phyloP scores from a whole-genome alignment of 2,113 vertebrate genomes.

The Opisthocomus hoazin region DNA sequence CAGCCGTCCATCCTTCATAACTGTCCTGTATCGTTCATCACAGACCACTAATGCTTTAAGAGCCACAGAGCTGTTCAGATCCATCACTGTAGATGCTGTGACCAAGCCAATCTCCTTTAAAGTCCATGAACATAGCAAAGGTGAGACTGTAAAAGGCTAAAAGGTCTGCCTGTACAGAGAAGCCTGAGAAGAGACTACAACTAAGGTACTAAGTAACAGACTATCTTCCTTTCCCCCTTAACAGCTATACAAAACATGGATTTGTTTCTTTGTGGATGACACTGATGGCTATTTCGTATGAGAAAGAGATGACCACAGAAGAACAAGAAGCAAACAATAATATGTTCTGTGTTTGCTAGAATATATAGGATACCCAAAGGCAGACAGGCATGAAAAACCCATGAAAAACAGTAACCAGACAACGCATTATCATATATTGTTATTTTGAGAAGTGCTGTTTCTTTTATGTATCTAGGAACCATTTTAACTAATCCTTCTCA shows the following conservation, averaged over 20 bases:
- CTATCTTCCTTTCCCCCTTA: not conserved
- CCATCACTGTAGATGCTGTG: not conserved
- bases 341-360: not conserved
- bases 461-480: not conserved
- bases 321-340: not conserved
- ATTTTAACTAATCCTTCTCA: not conserved
- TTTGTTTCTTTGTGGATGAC: not conserved
- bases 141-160: not conserved
- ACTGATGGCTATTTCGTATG: not conserved
- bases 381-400: not conserved
- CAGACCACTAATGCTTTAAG: not conserved
- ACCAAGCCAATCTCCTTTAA: not conserved
- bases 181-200: not conserved
- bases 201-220: not conserved
- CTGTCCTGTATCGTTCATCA: not conserved
- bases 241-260: accelerated
- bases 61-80: not conserved
- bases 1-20: not conserved
- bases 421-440: not conserved
- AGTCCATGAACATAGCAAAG: not conserved
- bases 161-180: not conserved
- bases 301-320: not conserved
- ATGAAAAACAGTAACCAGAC: not conserved
- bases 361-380: not conserved
- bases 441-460: not conserved